Base-by-base conservation (phyloP, 2,888 invertebrate genomes). In the Agrochola circellaris region DNA sequence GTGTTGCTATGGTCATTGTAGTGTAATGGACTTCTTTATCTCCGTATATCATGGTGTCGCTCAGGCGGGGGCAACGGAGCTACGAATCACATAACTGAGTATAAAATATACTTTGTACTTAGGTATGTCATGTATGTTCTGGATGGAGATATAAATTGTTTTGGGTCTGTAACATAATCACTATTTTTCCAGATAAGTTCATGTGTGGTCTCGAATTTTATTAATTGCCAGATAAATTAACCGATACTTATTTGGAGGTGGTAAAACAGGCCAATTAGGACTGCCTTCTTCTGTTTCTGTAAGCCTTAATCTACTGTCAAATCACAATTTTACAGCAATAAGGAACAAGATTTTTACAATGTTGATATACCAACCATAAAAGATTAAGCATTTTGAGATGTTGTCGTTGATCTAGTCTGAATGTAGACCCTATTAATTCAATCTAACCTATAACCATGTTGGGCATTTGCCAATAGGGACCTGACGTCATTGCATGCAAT, bases 21-120 rank as follows among this genome's bases (percentile, higher is more conserved):
- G 88, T 81, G 87, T 92, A 92, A 92, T 90, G 90, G 89, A 91
- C 90, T 92, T 91, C 90, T 92, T 92, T 93, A 91, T 93, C 93
- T 92, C 87, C 88, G 89, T 92, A 93, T 91, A 92, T 92, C 93
- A 92, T 88, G 81, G 89, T 90, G 91, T 90, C 92, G 89, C 91
- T 81, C 83, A 86, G 79, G 48, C 79, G 67, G 42, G 13, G 13
- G 34, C 11, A 20, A 8, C 1, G 62, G 85, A 89, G 82, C 65
- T 86, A 87, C 84, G 87, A 88, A 85, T 38, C 68, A 45, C 7
- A 34, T 42, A 26, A 23, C 11, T 11, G 30, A 61, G 26, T 56
- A 77, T 73, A 79, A 79, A 66, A 61, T 34, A 20, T 9, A 58
- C 8, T n/a, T 26, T 15, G 7, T 20, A n/a, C n/a, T n/a, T n/a